Evolutionary conservation across 2,888 invertebrate genomes (phyloP), one percentile per base, ranked within the genome.

Genomic region (Asteroscopus sphinx): DNA sequence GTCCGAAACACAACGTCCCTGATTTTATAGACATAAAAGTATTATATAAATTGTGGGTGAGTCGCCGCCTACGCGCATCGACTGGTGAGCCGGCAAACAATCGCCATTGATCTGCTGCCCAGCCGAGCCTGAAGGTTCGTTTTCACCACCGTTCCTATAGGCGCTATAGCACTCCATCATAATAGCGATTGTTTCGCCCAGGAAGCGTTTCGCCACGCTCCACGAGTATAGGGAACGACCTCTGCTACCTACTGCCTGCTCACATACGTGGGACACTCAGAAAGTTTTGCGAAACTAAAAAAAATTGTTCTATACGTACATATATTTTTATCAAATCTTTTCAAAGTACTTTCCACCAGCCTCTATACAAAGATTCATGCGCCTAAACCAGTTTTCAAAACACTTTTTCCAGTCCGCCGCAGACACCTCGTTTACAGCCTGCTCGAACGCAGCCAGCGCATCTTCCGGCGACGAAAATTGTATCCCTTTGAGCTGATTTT

Each of bases 121-220:
- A 92, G 70, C 84, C 82, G 82, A 88, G 90, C 93, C 87, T 92
- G 93, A 93, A 93, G 94, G 93, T 88, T 80, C 81, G 83, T 89
- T 92, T 91, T 89, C 92, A 90, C 90, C 83, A 86, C 63, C 76
- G 60, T 54, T 79, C 80, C 79, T 80, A 77, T 70, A 77, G 68
- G 40, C 57, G 47, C 56, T 69, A 68, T 69, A 74, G 69, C 65
- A 74, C 69, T 67, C 78, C 65, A 85, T 82, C 86, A 92, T 90
- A 88, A 87, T 87, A 72, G 82, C 84, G 81, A 93, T 93, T 93
- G 93, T 93, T 88, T 88, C 60, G 79, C 73, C 81, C 92, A 92
- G 93, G 93, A 94, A 92, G 71, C 85, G 78, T 85, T 90, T 93
- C 87, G 89, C 86, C 80, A 92, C 92, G 93, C 83, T 86, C 77